phyloP scores from a whole-genome alignment of 2,113 vertebrate genomes.

The Hiodon tergisus region DNA sequence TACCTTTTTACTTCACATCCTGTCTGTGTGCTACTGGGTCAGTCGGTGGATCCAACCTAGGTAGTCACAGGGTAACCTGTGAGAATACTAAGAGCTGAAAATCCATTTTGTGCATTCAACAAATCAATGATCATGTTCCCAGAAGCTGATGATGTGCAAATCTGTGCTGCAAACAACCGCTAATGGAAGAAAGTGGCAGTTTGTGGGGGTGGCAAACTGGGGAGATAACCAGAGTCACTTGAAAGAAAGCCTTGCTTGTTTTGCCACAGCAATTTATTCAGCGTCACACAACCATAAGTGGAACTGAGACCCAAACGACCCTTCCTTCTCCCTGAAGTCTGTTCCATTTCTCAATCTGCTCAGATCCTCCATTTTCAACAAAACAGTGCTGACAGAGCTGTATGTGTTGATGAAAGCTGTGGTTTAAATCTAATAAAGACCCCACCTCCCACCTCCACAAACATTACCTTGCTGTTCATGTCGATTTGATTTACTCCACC shows the following conservation, averaged over 20 bases:
- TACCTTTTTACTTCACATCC: too few relatives aligned
- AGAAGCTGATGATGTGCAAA: too few relatives aligned
- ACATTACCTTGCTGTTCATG: conserved; percentile 12
- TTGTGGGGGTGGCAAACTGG: not conserved
- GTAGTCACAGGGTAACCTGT: too few relatives aligned
- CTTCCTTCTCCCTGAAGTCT: conserved; percentile 9
- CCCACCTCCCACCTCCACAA: conserved; percentile 20
- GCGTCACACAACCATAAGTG: conserved; percentile 34
- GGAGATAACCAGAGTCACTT: not conserved
- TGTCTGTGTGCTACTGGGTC: too few relatives aligned
- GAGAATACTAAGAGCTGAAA: too few relatives aligned
- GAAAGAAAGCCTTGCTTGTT: conserved; percentile 1
- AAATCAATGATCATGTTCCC: too few relatives aligned
- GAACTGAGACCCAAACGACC: conserved; percentile 33
- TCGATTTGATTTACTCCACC: conserved; percentile 33
- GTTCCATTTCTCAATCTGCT: not conserved
- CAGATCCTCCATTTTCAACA: conserved; percentile 11
- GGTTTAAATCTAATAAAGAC: conserved; percentile 33
- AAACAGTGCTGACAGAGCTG: conserved; percentile 2
- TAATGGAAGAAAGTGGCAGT: not conserved
- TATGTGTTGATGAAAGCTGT: conserved; percentile 17
- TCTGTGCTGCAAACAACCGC: too few relatives aligned
- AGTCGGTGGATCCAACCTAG: too few relatives aligned
- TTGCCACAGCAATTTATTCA: conserved; percentile 29
- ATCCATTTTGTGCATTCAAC: too few relatives aligned